These are phyloP conservation scores for Mylabris phalerata DNA, from an alignment of 1,140 invertebrate species.

Conservation along the genomic window DNA sequence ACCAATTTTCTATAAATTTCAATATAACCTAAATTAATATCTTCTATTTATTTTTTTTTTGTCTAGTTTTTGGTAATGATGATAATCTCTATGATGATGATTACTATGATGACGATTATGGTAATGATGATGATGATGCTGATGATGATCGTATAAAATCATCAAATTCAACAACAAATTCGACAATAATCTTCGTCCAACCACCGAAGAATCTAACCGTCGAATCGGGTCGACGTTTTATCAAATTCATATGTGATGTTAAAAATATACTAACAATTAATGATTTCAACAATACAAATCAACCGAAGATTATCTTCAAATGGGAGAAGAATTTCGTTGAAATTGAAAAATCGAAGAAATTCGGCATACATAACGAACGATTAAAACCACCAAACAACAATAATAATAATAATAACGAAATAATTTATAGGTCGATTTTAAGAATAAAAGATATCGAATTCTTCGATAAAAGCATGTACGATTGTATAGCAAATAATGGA, in stretches of 20 bases:
- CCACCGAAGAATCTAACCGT: constrained; percentile 55
- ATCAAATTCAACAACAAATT: not conserved
- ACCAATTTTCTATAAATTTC: no score
- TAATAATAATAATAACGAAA: no score
- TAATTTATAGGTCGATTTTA: constrained; percentile 44
- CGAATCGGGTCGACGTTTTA: constrained; percentile 50
- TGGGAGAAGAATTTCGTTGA: constrained; percentile 66
- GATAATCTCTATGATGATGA: not conserved
- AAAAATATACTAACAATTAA: constrained; percentile 21
- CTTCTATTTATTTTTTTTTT: not conserved
- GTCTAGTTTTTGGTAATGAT: constrained; percentile 18
- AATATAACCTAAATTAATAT: no score
- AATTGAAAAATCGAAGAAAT: constrained; percentile 42
- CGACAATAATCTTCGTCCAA: constrained; percentile 41
- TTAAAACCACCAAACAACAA: no score
- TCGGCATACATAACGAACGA: no score
- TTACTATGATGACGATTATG: no score
- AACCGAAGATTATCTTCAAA: constrained; percentile 45
- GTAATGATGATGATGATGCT: constrained; percentile 18
- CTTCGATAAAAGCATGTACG: constrained; percentile 63
- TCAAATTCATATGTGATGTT: constrained; percentile 61
- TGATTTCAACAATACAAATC: constrained; percentile 37
- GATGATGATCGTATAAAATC: constrained; percentile 29
- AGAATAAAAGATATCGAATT: constrained; percentile 55
- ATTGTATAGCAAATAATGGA: constrained; percentile 58